Evolutionary conservation across 1,140 invertebrate genomes (phyloP).

Genomic region (Drosophila nebulosa): DNA sequence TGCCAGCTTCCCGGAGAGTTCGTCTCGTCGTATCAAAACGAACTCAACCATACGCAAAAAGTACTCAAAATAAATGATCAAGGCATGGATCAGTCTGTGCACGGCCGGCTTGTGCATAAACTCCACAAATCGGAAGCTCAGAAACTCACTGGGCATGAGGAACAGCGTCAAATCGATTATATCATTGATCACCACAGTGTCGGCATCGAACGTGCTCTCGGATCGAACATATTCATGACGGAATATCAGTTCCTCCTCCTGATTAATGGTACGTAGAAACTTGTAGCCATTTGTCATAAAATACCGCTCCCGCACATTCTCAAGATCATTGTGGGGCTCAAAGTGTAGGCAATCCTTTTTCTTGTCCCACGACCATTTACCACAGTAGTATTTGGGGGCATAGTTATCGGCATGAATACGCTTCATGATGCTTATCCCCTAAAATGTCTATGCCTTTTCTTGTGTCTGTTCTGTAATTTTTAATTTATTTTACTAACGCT

Average conservation of each 20-base stretch:
- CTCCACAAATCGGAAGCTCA: slow-evolving; percentile 50
- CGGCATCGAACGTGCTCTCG: slow-evolving; percentile 42
- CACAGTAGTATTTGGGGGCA: slow-evolving; percentile 59
- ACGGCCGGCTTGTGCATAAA: slow-evolving; percentile 63
- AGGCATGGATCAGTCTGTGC: slow-evolving; percentile 55
- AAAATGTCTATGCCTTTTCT: not conserved
- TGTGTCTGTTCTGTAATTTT: not conserved
- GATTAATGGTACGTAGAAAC: slow-evolving; percentile 58
- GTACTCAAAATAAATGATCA: slow-evolving; percentile 77
- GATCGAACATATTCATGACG: slow-evolving; percentile 52
- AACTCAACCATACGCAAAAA: slow-evolving; percentile 70
- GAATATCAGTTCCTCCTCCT: slow-evolving; percentile 71
- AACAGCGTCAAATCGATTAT: slow-evolving; percentile 69
- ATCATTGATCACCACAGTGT: slow-evolving; percentile 66
- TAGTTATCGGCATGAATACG: slow-evolving; percentile 48
- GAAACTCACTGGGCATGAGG: slow-evolving; percentile 56
- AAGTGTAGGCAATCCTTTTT: slow-evolving; percentile 51
- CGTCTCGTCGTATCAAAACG: slow-evolving; percentile 66
- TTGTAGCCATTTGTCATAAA: slow-evolving; percentile 56
- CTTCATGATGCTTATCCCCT: slow-evolving; percentile 29
- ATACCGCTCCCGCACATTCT: slow-evolving; percentile 39
- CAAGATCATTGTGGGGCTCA: slow-evolving; percentile 43
- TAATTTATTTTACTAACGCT: not conserved
- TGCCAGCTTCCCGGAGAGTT: slow-evolving; percentile 46
- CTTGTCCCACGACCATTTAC: slow-evolving; percentile 66